phyloP scores from a whole-genome alignment of 2,113 vertebrate species.

The Amia ocellicauda region DNA sequence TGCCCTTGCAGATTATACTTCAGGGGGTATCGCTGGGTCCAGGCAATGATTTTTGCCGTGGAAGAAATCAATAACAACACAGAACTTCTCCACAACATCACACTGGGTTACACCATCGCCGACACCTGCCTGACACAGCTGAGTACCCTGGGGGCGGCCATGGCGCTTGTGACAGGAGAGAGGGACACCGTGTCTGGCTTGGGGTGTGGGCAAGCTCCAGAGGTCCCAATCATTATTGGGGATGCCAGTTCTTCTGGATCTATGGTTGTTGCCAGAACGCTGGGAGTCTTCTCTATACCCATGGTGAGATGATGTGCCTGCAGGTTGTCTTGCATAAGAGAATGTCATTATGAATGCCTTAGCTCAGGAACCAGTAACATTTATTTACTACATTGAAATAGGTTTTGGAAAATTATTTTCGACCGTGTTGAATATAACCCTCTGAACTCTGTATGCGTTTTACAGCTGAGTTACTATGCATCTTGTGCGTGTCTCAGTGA shows the following conservation, averaged over 20 bases:
- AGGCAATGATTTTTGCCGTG: constrained; percentile 46
- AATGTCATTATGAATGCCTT: too few species aligned
- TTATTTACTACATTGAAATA: too few species aligned
- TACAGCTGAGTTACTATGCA: constrained; percentile 45
- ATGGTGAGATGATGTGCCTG: constrained; percentile 35
- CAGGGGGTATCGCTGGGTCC: constrained; percentile 41
- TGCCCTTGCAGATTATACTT: constrained; percentile 44
- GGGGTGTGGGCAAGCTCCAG: constrained; percentile 23
- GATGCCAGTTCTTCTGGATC: too few species aligned
- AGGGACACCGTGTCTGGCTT: too few species aligned
- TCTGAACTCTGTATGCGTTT: constrained; percentile 1
- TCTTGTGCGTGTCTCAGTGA: constrained; percentile 46
- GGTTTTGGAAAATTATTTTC: too few species aligned
- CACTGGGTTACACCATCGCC: constrained; percentile 44
- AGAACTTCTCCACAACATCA: constrained; percentile 43
- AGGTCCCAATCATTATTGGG: constrained; percentile 44
- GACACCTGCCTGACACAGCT: constrained; percentile 53
- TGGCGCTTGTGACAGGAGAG: too few species aligned
- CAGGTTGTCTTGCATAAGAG: too few species aligned
- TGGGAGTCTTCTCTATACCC: constrained; percentile 49
- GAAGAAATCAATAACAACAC: constrained; percentile 51
- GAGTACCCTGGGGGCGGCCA: too few species aligned
- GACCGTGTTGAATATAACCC: background rate
- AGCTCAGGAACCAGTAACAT: too few species aligned
- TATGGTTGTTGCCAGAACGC: constrained; percentile 44